Evolutionary conservation across 2,888 invertebrate species (phyloP).

Genomic region (Synergus gifuensis): DNA sequence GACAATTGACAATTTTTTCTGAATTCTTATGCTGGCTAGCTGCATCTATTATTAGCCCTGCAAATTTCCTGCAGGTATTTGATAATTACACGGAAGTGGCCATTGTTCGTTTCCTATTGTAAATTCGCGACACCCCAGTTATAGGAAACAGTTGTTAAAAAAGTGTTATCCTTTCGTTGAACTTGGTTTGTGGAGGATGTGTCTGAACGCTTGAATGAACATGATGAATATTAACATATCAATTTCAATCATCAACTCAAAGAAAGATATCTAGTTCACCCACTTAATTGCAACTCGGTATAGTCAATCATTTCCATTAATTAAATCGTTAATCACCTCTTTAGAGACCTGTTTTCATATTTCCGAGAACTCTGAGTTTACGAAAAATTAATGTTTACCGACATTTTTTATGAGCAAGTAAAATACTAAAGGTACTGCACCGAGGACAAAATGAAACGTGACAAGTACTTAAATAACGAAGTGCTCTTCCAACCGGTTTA

Average conservation of each 20-base stretch:
- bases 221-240: constrained; percentile 10
- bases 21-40: not conserved
- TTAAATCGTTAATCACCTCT: not conserved
- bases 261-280: constrained; percentile 12
- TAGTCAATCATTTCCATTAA: not conserved
- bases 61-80: constrained; percentile 26
- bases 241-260: constrained; percentile 11
- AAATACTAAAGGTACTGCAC: constrained; percentile 7
- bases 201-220: not conserved
- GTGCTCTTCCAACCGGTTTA: constrained; percentile 62
- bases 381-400: not conserved
- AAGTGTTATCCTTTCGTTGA: constrained; percentile 8
- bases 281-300: not conserved
- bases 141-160: constrained; percentile 23
- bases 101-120: constrained; percentile 5
- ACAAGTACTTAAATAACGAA: constrained; percentile 54
- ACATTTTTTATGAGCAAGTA: not conserved
- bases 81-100: constrained; percentile 7
- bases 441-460: constrained; percentile 20
- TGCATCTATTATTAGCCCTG: constrained; percentile 11
- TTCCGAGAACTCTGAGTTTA: not conserved
- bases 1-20: not conserved
- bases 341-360: not conserved
- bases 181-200: constrained; percentile 24
- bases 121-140: constrained; percentile 11